A percentile compares a stretch with the other conserved stretches of the same genome.
Evolutionary conservation across 2,797 vertebrate genomes (phyloP).

Genomic region (Lates japonicus): DNA sequence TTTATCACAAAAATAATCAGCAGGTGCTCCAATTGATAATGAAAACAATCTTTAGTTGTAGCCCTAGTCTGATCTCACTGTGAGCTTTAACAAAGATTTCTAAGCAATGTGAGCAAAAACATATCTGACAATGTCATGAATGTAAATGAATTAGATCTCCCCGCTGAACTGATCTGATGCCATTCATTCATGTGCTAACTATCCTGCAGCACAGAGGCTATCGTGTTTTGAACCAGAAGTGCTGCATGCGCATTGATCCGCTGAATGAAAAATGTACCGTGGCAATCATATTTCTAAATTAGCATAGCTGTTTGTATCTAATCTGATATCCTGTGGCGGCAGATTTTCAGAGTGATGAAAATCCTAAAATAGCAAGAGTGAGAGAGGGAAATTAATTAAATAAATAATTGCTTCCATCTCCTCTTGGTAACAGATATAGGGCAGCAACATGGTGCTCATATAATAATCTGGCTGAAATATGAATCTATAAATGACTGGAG

Average conservation of each 20-base stretch:
- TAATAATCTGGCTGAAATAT: constrained; percentile 53
- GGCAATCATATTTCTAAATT: constrained; percentile 25
- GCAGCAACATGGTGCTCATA: constrained; percentile 37
- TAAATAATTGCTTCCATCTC: constrained; percentile 46
- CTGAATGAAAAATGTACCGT: constrained; percentile 30
- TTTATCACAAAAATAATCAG: not conserved
- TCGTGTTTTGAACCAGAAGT: constrained; percentile 23
- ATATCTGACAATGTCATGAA: constrained; percentile 15
- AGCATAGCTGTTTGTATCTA: constrained; percentile 40
- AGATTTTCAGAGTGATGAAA: constrained; percentile 41
- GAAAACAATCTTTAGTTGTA: not conserved
- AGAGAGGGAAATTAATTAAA: constrained; percentile 47
- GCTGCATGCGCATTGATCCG: not conserved
- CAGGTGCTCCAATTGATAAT: not conserved
- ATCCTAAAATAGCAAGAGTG: constrained; percentile 49
- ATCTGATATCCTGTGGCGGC: constrained; percentile 45
- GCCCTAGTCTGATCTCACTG: not conserved
- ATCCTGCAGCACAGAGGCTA: constrained; percentile 19
- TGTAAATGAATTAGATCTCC: constrained; percentile 27
- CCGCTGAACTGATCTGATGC: constrained; percentile 27
- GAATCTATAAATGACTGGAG: constrained; percentile 56
- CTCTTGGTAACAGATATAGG: constrained; percentile 43
- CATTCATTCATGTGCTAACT: constrained; percentile 20
- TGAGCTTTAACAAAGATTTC: not conserved
- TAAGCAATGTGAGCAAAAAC: constrained; percentile 8